phyloP scores from a whole-genome alignment of 2,797 vertebrate genomes.

The Miichthys miiuy region DNA sequence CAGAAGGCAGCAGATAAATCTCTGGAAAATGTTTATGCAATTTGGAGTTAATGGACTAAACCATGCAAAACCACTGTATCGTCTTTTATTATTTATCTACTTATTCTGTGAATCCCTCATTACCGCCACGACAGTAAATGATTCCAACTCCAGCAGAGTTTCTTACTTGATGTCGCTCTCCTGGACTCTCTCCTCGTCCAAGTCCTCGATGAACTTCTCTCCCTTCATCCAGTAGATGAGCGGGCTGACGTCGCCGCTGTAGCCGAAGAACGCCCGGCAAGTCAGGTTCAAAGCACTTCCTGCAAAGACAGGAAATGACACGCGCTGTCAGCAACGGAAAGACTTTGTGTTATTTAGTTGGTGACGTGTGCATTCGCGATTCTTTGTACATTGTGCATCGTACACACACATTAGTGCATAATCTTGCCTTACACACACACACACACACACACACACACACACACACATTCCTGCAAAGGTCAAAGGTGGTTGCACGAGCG shows the following conservation, averaged over 20 bases:
- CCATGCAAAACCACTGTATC: conserved; percentile 49
- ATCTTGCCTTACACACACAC: background rate
- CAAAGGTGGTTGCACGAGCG: background rate
- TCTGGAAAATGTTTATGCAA: conserved; percentile 51
- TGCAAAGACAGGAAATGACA: conserved; percentile 75
- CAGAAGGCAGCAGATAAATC: conserved; percentile 55
- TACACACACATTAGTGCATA: background rate
- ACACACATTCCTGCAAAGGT: background rate
- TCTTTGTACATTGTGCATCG: conserved; percentile 2
- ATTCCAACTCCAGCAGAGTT: conserved; percentile 16
- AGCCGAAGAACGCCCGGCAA: conserved; percentile 97
- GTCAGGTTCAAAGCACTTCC: conserved; percentile 94
- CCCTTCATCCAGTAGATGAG: conserved; percentile 99
- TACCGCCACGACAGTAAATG: conserved; percentile 30
- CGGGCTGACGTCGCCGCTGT: conserved; percentile 95
- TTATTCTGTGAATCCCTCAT: conserved; percentile 52
- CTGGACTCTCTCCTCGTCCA: conserved; percentile 95
- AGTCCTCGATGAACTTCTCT: conserved; percentile 98
- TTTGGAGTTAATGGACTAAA: conserved; percentile 75
- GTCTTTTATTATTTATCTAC: conserved; percentile 56
- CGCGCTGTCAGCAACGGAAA: conserved; percentile 37
- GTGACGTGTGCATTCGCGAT: background rate
- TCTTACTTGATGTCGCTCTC: conserved; percentile 98
- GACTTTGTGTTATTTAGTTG: conserved; percentile 7
- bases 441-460: conserved; percentile 10